Evolutionary conservation across 2,888 invertebrate genomes (phyloP).

Genomic region (Eupithecia dodoneata): DNA sequence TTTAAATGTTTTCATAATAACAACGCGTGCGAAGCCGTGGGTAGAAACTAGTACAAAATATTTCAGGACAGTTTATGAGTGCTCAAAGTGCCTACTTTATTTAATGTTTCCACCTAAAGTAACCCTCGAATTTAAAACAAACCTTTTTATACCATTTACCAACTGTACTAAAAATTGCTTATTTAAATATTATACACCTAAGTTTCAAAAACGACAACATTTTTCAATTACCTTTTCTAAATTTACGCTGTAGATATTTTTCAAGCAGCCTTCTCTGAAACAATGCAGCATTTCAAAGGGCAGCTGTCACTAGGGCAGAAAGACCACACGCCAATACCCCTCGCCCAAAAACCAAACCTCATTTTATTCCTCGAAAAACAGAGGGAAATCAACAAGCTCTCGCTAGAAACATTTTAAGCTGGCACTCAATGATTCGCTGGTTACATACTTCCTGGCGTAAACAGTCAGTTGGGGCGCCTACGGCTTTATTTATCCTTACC

Average conservation of each 20-base stretch:
- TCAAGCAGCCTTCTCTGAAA: neutral
- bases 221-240: neutral
- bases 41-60: neutral
- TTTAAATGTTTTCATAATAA: too few species aligned
- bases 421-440: slow-evolving; percentile 34
- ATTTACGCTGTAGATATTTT: neutral
- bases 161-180: neutral
- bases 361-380: slow-evolving; percentile 26
- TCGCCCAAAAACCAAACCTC: neutral
- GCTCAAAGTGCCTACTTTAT: neutral
- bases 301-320: slow-evolving; percentile 3
- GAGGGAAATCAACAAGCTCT: slow-evolving; percentile 21
- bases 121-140: neutral
- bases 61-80: neutral
- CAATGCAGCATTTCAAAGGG: slow-evolving; percentile 10
- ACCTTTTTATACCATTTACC: neutral
- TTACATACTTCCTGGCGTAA: slow-evolving; percentile 37
- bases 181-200: neutral
- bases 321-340: slow-evolving; percentile 15
- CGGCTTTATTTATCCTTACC: neutral
- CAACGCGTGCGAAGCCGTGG: too few species aligned
- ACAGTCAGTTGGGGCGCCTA: slow-evolving; percentile 31
- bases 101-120: neutral
- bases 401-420: slow-evolving; percentile 33
- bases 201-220: neutral